Percentiles rank a stretch among this genome's conserved stretches.
Conservation (phyloP, 2,888 invertebrate genomes). For the Diarsia dahlii region DNA sequence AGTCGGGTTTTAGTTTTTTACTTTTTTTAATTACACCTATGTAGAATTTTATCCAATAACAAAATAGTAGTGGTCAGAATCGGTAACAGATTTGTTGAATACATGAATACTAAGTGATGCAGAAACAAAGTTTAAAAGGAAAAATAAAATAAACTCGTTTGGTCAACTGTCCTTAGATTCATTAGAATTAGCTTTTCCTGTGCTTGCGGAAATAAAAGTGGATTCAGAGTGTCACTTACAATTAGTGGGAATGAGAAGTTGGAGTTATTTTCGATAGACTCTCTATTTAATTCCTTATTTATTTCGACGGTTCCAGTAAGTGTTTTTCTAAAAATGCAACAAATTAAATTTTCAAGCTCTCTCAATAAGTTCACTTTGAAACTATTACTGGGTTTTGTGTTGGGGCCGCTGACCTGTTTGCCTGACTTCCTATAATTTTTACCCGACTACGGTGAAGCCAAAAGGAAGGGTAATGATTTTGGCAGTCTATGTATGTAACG, state of each 20-base stretch:
- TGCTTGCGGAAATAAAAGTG: conserved; percentile 5
- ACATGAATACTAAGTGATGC: conserved; percentile 37
- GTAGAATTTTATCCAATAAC: conserved; percentile 26
- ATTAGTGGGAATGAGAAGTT: background rate
- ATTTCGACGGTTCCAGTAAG: background rate
- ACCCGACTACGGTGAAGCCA: no score
- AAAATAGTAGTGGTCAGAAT: conserved; percentile 17
- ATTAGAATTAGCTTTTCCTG: conserved; percentile 22
- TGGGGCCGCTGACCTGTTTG: background rate
- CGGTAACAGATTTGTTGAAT: conserved; percentile 38
- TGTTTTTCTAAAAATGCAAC: background rate
- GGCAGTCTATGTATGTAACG: no score
- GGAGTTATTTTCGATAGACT: background rate
- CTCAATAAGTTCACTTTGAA: background rate
- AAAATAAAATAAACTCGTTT: background rate
- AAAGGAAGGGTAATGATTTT: no score
- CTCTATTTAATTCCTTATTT: background rate
- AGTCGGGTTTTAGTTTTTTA: no score
- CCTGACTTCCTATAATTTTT: no score
- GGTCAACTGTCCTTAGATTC: conserved; percentile 9
- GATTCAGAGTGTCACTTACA: background rate
- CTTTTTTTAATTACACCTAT: no score
- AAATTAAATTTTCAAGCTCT: background rate
- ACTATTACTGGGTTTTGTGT: background rate
- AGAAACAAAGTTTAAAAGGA: conserved; percentile 21